Evolutionary conservation across 2,797 vertebrate genomes (phyloP), one percentile per base, ranked within the genome.

Genomic region (Lagodon rhomboides): DNA sequence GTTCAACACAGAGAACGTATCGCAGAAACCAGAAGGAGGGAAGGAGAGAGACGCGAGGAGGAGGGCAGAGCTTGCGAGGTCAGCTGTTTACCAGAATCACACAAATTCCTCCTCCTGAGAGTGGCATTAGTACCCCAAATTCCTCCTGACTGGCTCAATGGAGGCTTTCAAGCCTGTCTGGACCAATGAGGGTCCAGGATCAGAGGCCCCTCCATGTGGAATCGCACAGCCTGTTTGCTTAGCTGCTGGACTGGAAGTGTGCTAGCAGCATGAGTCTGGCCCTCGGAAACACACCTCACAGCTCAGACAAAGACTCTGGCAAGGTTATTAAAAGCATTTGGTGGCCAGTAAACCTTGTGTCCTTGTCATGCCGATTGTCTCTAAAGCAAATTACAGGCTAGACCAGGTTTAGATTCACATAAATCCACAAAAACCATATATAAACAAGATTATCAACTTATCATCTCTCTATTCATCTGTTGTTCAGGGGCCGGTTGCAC

Each of bases 141-240:
- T 95, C 93, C 94, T 92, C 73, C 84, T 81, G 72, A 77, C 82
- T 74, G 53, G 60, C 86, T 95, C 91, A 96, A 95, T 88, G 77
- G 89, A 85, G 71, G 90, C 90, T 92, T 95, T 97, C 89, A 92
- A 88, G 78, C 86, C 62, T 80, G 81, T 85, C 74, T 17, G 22
- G 79, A 87, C 95, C 95, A 95, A 95, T 95, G 88, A 93, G 88
- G 64, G 84, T 41, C 69, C 81, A 79, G 85, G 82, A 46, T 41
- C 81, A 41, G 82, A 83, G 73, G 92, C 79, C 84, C 85, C 85
- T 85, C 88, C 84, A 55, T 82, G 85, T 90, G 87, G 83, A 91
- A 90, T 81, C 44, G 27, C 89, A 79, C 68, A 30, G 87, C 47
- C 60, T 94, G 95, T 96, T 96, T 96, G 87, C 92, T 91, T 94